phyloP scores from a whole-genome alignment of 2,797 vertebrate genomes.

The Rhynchotus rufescens region DNA sequence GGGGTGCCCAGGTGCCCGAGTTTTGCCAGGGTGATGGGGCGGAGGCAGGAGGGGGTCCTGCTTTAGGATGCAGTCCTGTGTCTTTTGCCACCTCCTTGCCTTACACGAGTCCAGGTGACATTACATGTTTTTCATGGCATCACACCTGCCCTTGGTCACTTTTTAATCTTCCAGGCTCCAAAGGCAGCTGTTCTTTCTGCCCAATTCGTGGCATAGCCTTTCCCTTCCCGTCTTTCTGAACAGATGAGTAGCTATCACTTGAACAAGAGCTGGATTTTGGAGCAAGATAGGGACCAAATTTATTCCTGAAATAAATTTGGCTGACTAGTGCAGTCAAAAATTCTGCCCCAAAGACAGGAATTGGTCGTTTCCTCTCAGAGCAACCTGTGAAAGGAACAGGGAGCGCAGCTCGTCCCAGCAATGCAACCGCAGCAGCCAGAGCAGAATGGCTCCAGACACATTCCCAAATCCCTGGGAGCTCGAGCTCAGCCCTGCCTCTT shows the following conservation, averaged over 20 bases:
- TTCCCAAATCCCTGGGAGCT: neutral
- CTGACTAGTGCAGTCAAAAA: neutral
- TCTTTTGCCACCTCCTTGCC: too few relatives aligned
- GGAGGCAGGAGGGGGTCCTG: neutral
- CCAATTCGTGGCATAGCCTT: neutral
- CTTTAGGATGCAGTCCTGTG: accelerated
- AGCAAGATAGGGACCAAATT: neutral
- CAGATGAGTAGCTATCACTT: neutral
- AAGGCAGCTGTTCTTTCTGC: neutral
- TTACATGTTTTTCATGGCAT: accelerated
- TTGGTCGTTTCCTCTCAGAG: neutral
- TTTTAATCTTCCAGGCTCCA: neutral
- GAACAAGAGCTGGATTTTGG: neutral
- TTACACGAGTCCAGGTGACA: accelerated
- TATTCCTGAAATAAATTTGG: neutral
- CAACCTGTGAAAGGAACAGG: neutral
- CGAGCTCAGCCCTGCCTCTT: neutral
- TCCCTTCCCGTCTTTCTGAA: neutral
- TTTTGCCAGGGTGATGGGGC: neutral
- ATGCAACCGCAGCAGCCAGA: accelerated
- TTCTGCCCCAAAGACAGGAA: neutral
- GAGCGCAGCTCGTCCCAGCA: neutral
- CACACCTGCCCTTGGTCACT: neutral
- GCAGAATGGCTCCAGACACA: neutral
- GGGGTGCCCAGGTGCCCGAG: neutral